Conservation (phyloP, 2,113 vertebrate species). For the Castor canadensis region DNA sequence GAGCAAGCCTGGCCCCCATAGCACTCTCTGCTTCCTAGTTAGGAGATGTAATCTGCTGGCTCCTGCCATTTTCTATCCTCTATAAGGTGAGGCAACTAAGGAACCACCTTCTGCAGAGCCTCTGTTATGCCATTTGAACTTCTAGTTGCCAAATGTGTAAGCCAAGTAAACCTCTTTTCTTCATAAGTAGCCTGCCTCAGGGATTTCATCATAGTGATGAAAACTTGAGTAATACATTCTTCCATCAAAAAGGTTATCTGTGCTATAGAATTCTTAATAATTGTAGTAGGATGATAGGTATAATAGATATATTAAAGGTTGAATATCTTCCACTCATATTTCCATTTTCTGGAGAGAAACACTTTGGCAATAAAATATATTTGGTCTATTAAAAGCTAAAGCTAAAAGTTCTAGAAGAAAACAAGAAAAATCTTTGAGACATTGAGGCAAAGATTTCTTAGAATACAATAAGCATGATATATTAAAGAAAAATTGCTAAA, state of each 20-base stretch:
- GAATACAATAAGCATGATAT: background rate
- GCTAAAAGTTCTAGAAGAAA: conserved; percentile 14
- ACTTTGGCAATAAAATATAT: background rate
- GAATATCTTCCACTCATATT: background rate
- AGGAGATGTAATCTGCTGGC: background rate
- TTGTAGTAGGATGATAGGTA: background rate
- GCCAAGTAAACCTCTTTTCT: background rate
- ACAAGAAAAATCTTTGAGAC: background rate
- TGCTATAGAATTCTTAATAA: background rate
- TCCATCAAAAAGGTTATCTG: background rate
- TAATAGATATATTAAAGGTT: background rate
- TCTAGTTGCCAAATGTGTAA: background rate
- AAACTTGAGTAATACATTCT: background rate
- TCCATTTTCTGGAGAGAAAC: background rate
- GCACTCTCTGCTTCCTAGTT: background rate
- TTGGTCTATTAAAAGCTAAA: background rate
- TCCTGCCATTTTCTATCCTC: background rate
- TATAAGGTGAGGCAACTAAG: background rate
- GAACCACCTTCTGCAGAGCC: no score
- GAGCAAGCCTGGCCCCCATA: background rate
- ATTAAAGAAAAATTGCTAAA: background rate
- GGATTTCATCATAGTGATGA: background rate
- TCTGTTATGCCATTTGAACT: background rate
- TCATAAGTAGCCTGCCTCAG: background rate
- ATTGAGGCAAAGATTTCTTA: background rate